These are phyloP conservation scores for Chironomus striatipennis DNA, from an alignment of 1,140 invertebrate genomes.

Conservation along the genomic window DNA sequence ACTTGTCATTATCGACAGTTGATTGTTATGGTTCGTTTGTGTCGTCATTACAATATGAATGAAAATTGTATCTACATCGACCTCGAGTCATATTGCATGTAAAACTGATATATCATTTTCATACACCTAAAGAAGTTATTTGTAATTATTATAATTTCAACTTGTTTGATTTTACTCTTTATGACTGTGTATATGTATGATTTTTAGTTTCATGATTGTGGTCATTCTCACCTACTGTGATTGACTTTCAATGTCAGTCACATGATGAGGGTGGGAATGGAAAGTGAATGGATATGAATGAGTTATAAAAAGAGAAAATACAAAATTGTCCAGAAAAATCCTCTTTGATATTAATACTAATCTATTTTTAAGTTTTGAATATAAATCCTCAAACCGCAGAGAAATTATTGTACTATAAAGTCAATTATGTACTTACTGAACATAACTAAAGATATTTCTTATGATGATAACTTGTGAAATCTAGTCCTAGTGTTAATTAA, in stretches of 20 bases:
- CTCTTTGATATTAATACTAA: conserved; percentile 14
- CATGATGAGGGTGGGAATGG: neutral
- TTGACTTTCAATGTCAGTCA: neutral
- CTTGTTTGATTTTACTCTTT: neutral
- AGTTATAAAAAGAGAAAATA: neutral
- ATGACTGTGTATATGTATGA: neutral
- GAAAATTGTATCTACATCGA: neutral
- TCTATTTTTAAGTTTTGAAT: neutral
- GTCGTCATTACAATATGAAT: too few relatives aligned
- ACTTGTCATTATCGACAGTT: neutral
- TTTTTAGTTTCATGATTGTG: neutral
- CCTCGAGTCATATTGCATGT: neutral
- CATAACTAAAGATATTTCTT: too few relatives aligned
- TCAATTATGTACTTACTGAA: neutral
- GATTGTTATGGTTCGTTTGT: neutral
- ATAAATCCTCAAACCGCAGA: neutral
- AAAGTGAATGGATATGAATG: neutral
- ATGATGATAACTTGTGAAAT: neutral
- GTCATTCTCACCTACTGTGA: neutral
- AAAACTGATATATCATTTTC: conserved; percentile 18
- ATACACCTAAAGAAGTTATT: conserved; percentile 20
- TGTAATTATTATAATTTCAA: neutral
- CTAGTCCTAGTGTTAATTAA: neutral
- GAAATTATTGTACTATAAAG: neutral
- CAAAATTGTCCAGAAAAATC: neutral